phyloP scores from a whole-genome alignment of 2,113 vertebrate genomes.

The Erythrocebus patas region DNA sequence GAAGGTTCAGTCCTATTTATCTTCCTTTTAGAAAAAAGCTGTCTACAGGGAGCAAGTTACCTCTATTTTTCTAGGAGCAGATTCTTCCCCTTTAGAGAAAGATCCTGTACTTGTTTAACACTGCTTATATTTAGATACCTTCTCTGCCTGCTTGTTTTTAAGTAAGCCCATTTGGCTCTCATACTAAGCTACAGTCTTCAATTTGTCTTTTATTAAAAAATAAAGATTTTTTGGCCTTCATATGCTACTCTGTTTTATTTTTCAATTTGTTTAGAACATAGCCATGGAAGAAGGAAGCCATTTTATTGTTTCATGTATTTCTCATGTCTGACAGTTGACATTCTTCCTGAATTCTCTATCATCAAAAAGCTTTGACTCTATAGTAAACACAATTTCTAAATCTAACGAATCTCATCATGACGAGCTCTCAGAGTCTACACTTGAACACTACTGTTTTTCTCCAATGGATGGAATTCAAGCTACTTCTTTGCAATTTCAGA shows the following conservation, averaged over 20 bases:
- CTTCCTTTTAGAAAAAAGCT: background rate
- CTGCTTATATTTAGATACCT: background rate
- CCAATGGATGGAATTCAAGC: background rate
- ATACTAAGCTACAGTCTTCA: background rate
- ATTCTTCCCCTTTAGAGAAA: background rate
- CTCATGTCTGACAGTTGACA: background rate
- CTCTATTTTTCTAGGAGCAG: background rate
- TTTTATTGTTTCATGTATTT: background rate
- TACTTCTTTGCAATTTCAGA: constrained; percentile 14
- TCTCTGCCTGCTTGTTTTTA: background rate
- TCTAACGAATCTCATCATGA: background rate
- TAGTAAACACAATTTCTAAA: background rate
- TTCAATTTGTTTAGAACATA: background rate
- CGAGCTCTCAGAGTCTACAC: background rate
- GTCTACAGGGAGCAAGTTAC: background rate
- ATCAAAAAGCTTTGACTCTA: background rate
- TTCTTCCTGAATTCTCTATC: background rate
- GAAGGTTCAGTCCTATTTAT: background rate
- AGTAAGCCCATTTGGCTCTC: background rate
- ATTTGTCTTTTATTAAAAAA: background rate
- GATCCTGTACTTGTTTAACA: background rate
- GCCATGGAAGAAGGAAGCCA: background rate
- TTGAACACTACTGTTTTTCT: background rate
- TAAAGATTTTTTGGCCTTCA: background rate
- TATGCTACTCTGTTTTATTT: background rate